These are phyloP conservation scores for Diadromus collaris DNA, from an alignment of 2,888 invertebrate species.

Conservation along the genomic window DNA sequence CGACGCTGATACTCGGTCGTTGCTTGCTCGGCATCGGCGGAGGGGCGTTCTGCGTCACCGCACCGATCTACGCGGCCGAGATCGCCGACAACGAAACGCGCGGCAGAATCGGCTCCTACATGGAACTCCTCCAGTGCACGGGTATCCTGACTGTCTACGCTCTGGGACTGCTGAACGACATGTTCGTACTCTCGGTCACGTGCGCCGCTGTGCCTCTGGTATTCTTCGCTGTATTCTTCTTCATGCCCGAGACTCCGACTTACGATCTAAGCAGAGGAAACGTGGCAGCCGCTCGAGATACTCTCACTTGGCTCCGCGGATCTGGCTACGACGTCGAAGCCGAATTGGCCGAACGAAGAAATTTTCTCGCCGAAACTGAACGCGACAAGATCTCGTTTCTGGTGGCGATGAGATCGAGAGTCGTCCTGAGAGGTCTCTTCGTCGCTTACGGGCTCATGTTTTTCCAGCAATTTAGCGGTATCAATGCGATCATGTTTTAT, in stretches of 20 bases:
- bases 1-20: slow-evolving; percentile 85
- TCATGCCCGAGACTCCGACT: slow-evolving; percentile 94
- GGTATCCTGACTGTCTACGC: slow-evolving; percentile 91
- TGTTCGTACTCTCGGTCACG: slow-evolving; percentile 84
- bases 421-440: slow-evolving; percentile 85
- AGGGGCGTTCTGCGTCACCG: slow-evolving; percentile 91
- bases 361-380: slow-evolving; percentile 81
- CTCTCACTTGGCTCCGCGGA: slow-evolving; percentile 89
- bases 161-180: slow-evolving; percentile 82
- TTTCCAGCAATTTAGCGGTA: slow-evolving; percentile 93
- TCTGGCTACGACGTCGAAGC: slow-evolving; percentile 84
- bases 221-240: slow-evolving; percentile 87
- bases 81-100: slow-evolving; percentile 91
- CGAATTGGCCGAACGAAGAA: slow-evolving; percentile 85
- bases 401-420: slow-evolving; percentile 83
- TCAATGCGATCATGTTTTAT: slow-evolving; percentile 93
- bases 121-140: slow-evolving; percentile 91
- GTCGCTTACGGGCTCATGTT: slow-evolving; percentile 92
- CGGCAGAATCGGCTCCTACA: slow-evolving; percentile 92
- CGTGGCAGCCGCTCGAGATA: slow-evolving; percentile 85
- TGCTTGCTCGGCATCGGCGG: slow-evolving; percentile 88
- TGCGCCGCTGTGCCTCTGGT: slow-evolving; percentile 86
- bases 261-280: slow-evolving; percentile 85
- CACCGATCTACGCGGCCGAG: slow-evolving; percentile 93
- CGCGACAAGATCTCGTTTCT: slow-evolving; percentile 82